Base-by-base conservation (phyloP, 2,888 invertebrate genomes). In the Rosalia funebris region DNA sequence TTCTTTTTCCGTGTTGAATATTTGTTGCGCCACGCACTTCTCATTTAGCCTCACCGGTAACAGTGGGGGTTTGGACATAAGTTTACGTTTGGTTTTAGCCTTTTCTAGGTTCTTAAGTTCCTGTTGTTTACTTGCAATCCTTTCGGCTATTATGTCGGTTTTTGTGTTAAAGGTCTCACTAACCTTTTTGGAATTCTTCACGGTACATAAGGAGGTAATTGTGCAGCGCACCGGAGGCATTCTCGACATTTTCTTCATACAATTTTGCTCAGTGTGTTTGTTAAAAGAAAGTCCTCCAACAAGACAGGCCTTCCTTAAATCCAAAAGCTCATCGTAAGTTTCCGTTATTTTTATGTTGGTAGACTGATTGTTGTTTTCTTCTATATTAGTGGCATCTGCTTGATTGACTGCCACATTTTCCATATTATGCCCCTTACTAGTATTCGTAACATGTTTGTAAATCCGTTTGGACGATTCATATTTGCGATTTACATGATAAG, bases 251-350 rank as follows among this genome's bases (percentile, higher is more conserved):
- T 42, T 41, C 3, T 39, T 10, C 14, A 39, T 37, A 31, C 14
- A 50, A 9, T 14, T 20, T 3, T 41, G 3, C 10, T 34, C 5
- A 17, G 7, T n/a, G n/a, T 10, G 15, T 16, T 44, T 19, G 10
- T 44, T 20, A n/a, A 11, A 39, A 7, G 25, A 7, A n/a, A 7
- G 3, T 2, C n/a, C n/a, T 10, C 32, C n/a, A 0, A n/a, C 3
- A 25, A 44, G n/a, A 9, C 9, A 1, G 1, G 50, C 19, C 1
- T 50, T 37, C 12, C 37, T n/a, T 20, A 63, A 57, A 52, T 63
- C 60, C 16, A 66, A 15, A 16, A 57, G 45, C 9, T 63, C 60
- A 11, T 66, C 59, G 37, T 63, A 66, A 9, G 63, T 62, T 58
- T 66, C 66, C 10, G 59, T 34, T 32, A 63, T 39, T 36, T 57